Percentiles rank a stretch among this genome's conserved stretches.
These are phyloP conservation scores for Leptodactylus fallax DNA, from an alignment of 2,797 vertebrate genomes.

Conservation along the genomic window DNA sequence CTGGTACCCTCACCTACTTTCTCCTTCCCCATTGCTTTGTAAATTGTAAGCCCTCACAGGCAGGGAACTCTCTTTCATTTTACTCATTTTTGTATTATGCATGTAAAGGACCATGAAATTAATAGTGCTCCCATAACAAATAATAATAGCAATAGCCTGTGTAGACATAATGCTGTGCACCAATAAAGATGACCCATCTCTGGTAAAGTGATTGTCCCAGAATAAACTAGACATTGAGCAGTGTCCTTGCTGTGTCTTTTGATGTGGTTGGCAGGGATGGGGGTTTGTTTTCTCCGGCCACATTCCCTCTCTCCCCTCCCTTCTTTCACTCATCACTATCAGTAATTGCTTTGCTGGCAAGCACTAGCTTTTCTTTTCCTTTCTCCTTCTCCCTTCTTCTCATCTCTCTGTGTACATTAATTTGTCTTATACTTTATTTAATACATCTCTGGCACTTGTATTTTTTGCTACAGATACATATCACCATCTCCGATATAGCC, in stretches of 20 bases:
- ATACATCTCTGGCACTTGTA: not conserved
- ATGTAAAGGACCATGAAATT: no score
- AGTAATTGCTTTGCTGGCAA: conserved; percentile 63
- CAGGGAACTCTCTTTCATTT: no score
- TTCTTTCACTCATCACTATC: conserved; percentile 50
- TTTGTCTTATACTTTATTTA: not conserved
- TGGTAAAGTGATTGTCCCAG: conserved; percentile 42
- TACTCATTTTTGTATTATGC: no score
- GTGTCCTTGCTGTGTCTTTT: conserved; percentile 62
- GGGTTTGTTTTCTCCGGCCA: conserved; percentile 54
- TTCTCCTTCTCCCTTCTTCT: conserved; percentile 40
- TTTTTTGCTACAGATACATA: not conserved
- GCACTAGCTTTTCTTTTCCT: conserved; percentile 37
- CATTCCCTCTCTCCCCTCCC: conserved; percentile 48
- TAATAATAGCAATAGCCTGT: no score
- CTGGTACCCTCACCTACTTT: no score
- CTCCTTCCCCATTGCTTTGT: no score
- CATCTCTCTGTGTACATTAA: conserved; percentile 7
- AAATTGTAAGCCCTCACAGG: no score
- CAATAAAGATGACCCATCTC: conserved; percentile 23
- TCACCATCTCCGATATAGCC: not conserved
- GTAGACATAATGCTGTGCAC: not conserved
- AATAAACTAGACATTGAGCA: conserved; percentile 52
- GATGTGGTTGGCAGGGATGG: conserved; percentile 37
- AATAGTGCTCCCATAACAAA: no score